Conservation (phyloP, 2,888 invertebrate genomes). For the Polyploca ridens region DNA sequence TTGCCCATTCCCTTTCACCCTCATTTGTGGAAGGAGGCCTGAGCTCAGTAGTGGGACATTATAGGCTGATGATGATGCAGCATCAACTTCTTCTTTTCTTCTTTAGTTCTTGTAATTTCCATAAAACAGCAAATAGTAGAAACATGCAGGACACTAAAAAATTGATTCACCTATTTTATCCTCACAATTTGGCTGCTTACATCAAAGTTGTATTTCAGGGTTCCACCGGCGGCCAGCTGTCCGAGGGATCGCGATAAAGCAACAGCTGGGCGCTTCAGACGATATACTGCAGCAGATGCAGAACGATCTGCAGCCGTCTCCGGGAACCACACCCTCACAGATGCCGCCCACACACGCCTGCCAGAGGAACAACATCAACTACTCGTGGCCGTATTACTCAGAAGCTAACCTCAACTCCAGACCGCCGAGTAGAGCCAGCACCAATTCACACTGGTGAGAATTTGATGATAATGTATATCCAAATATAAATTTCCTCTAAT, state of each 20-base stretch:
- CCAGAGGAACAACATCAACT: constrained; percentile 68
- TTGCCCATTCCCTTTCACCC: no score
- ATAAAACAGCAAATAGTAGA: no score
- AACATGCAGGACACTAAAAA: no score
- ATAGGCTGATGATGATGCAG: no score
- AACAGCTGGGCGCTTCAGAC: constrained; percentile 92
- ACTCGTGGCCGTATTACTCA: constrained; percentile 88
- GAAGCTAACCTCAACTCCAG: constrained; percentile 81
- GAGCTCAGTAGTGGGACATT: no score
- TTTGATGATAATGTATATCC: no score
- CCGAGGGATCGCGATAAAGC: constrained; percentile 90
- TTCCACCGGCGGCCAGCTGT: constrained; percentile 95
- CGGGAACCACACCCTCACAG: constrained; percentile 52
- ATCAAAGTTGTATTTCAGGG: constrained; percentile 44
- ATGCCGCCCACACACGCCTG: constrained; percentile 62
- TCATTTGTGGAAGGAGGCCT: no score
- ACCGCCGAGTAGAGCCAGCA: constrained; percentile 66
- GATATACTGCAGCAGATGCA: constrained; percentile 93
- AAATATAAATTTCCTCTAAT: no score
- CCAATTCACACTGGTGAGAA: not conserved
- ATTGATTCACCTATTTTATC: no score
- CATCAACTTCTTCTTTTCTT: no score
- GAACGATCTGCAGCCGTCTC: constrained; percentile 84
- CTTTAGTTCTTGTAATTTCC: no score
- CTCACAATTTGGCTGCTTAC: no score